Conservation (phyloP, 2,797 vertebrate species). For the Heterohyrax brucei region DNA sequence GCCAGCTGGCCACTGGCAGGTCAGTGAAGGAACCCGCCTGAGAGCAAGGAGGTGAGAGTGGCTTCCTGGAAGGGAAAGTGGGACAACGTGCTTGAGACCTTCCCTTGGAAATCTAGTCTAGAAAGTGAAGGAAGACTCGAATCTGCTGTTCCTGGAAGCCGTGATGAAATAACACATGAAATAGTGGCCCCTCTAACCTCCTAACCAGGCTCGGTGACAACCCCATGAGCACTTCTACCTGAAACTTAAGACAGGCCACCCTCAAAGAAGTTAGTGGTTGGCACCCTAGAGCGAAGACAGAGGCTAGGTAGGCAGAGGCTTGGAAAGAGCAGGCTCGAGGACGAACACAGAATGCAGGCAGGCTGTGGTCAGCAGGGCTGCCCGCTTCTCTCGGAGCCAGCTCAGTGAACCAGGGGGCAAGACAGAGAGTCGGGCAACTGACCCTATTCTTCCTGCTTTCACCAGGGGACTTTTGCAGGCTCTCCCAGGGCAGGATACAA, state of each 20-base stretch:
- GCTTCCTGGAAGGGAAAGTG: background rate
- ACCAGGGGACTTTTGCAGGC: background rate
- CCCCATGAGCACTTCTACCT: background rate
- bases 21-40: background rate
- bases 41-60: background rate
- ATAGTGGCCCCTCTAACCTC: background rate
- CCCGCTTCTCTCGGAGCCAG: background rate
- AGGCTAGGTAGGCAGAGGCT: background rate
- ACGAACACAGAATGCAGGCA: background rate
- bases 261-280: background rate
- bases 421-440: background rate
- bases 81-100: background rate
- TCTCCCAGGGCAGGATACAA: background rate
- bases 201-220: background rate
- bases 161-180: background rate
- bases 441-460: background rate
- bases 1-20: background rate
- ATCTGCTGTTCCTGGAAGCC: background rate
- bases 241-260: background rate
- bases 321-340: background rate
- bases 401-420: background rate
- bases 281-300: background rate
- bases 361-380: rapidly evolving
- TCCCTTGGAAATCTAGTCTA: slow-evolving; percentile 23
- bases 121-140: background rate